Percentiles rank a stretch among this genome's conserved stretches.
Evolutionary conservation across 2,797 vertebrate genomes (phyloP).

Genomic region (Eulemur rubriventer): DNA sequence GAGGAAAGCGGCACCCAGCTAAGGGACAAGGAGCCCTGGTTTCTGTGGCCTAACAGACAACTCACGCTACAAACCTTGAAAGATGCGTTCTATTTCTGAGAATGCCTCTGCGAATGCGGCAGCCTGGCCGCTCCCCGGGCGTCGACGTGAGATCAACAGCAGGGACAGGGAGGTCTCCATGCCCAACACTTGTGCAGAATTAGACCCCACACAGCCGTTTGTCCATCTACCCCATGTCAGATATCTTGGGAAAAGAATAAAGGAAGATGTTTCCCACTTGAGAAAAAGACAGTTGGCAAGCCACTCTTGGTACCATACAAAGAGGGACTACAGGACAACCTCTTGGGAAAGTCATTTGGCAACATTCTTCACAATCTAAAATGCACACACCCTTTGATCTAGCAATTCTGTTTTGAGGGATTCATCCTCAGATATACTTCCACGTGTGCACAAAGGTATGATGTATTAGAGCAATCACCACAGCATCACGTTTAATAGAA

Average conservation of each 20-base stretch:
- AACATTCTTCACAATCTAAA: neutral
- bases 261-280: neutral
- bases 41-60: neutral
- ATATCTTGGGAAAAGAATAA: neutral
- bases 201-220: neutral
- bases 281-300: neutral
- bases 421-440: neutral
- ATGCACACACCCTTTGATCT: slow-evolving; percentile 47
- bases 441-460: neutral
- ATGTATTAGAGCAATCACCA: neutral
- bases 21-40: neutral
- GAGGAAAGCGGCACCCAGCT: neutral
- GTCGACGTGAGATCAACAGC: too few species aligned
- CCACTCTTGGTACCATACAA: accelerated
- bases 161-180: neutral
- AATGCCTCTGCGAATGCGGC: accelerated
- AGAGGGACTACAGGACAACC: neutral
- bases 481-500: neutral
- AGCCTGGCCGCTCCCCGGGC: neutral
- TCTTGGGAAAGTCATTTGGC: neutral
- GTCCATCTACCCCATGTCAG: neutral
- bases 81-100: neutral
- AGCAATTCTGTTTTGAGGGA: neutral
- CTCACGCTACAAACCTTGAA: neutral
- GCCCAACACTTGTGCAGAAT: neutral